These are phyloP conservation scores for Drosophila heteroneura DNA, from an alignment of 2,888 invertebrate genomes.

Conservation along the genomic window DNA sequence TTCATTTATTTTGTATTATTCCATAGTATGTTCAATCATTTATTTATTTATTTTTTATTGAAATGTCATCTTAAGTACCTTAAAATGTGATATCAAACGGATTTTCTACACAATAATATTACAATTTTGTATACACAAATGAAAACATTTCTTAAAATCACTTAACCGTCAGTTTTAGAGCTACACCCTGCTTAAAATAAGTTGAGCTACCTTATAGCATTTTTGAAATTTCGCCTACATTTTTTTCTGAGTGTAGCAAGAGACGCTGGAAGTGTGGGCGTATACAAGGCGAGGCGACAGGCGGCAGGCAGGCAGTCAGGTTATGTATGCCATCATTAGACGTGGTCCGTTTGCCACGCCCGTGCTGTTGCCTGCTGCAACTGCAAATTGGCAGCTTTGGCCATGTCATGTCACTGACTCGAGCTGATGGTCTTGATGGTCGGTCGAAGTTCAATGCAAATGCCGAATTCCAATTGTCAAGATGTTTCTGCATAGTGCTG, in stretches of 20 bases:
- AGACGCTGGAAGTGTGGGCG: conserved; percentile 42
- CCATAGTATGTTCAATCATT: too few species aligned
- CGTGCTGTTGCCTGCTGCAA: conserved; percentile 55
- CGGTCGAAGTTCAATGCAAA: conserved; percentile 77
- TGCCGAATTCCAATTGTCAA: conserved; percentile 75
- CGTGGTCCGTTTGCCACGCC: conserved; percentile 78
- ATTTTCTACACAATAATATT: neutral
- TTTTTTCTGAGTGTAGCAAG: conserved; percentile 4
- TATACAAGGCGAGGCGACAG: conserved; percentile 25
- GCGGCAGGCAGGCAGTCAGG: conserved; percentile 41
- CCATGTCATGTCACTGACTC: conserved; percentile 70
- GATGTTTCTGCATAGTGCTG: conserved; percentile 44
- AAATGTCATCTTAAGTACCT: neutral
- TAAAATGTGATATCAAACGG: neutral
- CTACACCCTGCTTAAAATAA: rapidly evolving
- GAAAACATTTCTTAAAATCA: neutral
- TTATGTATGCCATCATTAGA: conserved; percentile 80
- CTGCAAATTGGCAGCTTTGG: conserved; percentile 76
- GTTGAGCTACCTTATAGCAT: neutral
- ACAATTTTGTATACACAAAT: neutral
- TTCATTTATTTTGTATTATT: neutral
- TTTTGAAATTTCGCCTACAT: neutral
- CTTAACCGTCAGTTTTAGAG: neutral
- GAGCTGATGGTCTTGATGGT: conserved; percentile 49
- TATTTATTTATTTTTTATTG: neutral